Evolutionary conservation across 2,888 invertebrate genomes (phyloP).

Genomic region (Hypena proboscidalis): DNA sequence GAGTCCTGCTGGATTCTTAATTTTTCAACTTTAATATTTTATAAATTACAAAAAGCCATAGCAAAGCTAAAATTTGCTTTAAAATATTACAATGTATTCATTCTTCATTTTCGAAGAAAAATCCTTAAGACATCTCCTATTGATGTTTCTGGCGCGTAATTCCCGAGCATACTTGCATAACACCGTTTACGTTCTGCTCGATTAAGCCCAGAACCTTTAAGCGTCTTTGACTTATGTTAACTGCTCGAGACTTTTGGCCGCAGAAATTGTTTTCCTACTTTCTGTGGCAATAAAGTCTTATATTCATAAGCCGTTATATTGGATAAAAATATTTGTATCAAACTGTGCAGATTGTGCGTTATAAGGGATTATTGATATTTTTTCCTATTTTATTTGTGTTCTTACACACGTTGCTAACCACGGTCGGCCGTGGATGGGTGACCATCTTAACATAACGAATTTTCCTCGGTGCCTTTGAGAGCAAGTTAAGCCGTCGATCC

Average conservation of each 20-base stretch:
- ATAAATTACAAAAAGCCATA: too few relatives aligned
- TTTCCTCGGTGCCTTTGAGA: too few relatives aligned
- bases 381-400: too few relatives aligned
- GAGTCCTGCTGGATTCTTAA: too few relatives aligned
- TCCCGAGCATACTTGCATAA: background rate
- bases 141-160: background rate
- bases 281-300: background rate
- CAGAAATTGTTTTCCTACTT: conserved; percentile 2
- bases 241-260: conserved; percentile 1
- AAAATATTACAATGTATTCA: background rate
- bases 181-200: conserved; percentile 3
- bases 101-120: background rate
- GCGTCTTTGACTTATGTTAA: conserved; percentile 8
- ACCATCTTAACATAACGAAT: too few relatives aligned
- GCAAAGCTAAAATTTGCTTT: too few relatives aligned
- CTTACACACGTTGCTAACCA: too few relatives aligned
- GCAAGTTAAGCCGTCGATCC: too few relatives aligned
- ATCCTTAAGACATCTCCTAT: background rate
- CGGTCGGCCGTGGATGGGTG: too few relatives aligned
- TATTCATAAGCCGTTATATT: background rate
- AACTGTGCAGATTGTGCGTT: background rate
- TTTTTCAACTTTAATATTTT: too few relatives aligned
- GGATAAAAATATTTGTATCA: background rate
- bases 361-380: too few relatives aligned
- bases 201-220: conserved; percentile 6